phyloP scores from a whole-genome alignment of 2,888 invertebrate species.

The Pristionchus fissidentatus region DNA sequence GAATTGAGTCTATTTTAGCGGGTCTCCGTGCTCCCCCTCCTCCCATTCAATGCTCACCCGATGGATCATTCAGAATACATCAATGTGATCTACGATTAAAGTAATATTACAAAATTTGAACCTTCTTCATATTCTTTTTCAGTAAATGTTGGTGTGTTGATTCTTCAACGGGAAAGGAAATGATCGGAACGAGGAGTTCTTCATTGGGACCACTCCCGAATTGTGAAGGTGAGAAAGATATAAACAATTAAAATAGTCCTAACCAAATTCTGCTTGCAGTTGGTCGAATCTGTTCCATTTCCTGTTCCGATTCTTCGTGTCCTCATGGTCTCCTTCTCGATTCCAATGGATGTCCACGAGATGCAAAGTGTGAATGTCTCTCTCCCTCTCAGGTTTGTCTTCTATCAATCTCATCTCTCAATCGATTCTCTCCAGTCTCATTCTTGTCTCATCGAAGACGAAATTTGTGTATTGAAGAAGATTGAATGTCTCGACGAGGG shows the following conservation, averaged over 20 bases:
- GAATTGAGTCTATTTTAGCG: not conserved
- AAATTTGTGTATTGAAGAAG: conserved; percentile 56
- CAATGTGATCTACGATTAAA: conserved; percentile 66
- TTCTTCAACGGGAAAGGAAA: conserved; percentile 49
- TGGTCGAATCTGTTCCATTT: conserved; percentile 17
- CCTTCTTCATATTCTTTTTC: not conserved
- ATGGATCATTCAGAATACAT: conserved; percentile 63
- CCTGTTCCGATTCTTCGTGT: conserved; percentile 55
- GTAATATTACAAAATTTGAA: not conserved
- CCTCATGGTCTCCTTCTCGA: conserved; percentile 61
- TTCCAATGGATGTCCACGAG: conserved; percentile 59
- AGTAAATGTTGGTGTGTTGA: conserved; percentile 55
- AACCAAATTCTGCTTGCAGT: conserved; percentile 4
- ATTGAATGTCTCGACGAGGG: conserved; percentile 53
- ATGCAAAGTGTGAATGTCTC: conserved; percentile 62
- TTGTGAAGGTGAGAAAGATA: conserved; percentile 53
- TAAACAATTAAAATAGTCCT: not conserved
- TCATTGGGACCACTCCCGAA: conserved; percentile 53
- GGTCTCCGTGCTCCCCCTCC: conserved; percentile 51
- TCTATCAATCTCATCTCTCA: not conserved
- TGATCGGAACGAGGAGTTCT: conserved; percentile 52
- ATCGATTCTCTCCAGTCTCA: not conserved
- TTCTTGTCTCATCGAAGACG: conserved; percentile 47
- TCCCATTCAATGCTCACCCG: conserved; percentile 64
- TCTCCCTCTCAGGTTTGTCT: conserved; percentile 62